Conservation (phyloP, 2,888 invertebrate species). For the Tubulanus polymorphus region DNA sequence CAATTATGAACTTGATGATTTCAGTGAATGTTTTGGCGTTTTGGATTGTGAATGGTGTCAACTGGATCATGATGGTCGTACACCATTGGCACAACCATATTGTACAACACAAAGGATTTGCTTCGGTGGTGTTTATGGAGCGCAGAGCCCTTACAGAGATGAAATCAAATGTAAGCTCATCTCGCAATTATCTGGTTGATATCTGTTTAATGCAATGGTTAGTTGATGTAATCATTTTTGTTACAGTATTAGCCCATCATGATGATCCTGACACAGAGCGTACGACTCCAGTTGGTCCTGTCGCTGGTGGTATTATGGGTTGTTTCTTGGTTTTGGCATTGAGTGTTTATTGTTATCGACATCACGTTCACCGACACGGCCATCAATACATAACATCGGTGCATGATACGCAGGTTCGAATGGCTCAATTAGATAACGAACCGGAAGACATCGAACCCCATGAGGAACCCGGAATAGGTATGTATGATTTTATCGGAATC, state of each 20-base stretch:
- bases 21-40: slow-evolving; percentile 62
- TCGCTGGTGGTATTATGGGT: slow-evolving; percentile 79
- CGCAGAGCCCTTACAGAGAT: slow-evolving; percentile 77
- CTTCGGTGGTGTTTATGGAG: slow-evolving; percentile 81
- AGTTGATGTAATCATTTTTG: background rate
- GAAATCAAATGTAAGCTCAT: slow-evolving; percentile 51
- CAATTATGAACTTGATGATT: slow-evolving; percentile 7
- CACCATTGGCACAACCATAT: slow-evolving; percentile 66
- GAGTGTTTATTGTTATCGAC: slow-evolving; percentile 74
- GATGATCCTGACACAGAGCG: slow-evolving; percentile 19
- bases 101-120: slow-evolving; percentile 78
- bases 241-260: slow-evolving; percentile 25
- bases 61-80: slow-evolving; percentile 70
- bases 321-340: slow-evolving; percentile 76
- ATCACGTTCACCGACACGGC: slow-evolving; percentile 50
- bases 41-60: slow-evolving; percentile 91
- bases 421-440: slow-evolving; percentile 54
- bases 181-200: background rate
- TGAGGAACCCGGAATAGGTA: slow-evolving; percentile 44
- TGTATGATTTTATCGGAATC: slow-evolving; percentile 5
- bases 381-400: slow-evolving; percentile 48
- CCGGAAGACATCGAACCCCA: slow-evolving; percentile 47
- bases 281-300: slow-evolving; percentile 72
- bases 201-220: background rate
- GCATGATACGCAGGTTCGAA: slow-evolving; percentile 49